Base-by-base conservation (phyloP, 2,888 invertebrate genomes). In the Idaea aversata region DNA sequence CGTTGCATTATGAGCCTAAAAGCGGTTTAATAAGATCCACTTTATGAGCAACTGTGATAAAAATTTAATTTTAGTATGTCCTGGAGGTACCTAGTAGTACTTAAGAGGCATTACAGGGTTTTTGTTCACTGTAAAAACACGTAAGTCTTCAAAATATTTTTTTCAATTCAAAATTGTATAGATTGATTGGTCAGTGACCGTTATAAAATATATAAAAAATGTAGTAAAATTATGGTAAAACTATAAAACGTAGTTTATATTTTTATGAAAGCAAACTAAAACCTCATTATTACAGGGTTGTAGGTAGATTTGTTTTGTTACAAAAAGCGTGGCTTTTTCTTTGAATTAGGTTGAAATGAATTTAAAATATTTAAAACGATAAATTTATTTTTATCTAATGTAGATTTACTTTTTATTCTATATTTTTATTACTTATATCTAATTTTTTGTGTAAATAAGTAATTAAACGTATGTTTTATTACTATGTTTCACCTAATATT, bases 201-300 rank as follows among this genome's bases (percentile, higher is more conserved):
- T 25, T 25, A 25, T 25, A 25, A 25, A 25, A 25, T 25, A 25
- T 25, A 25, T 25, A 25, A 25, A 25, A 25, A 25, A 25, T 25
- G 25, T 25, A 25, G 25, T 25, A 25, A 25, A 25, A 25, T 25
- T 25, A 25, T 25, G 25, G 47, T 47, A 10, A 6, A 13, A 47
- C 35, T 67, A 67, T 60, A 61, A 66, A 68, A 63, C 10, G 34
- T 65, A 64, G 63, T 59, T 62, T 58, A 60, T 59, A 47, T 38
- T 62, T 62, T 65, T 62, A 62, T 25, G 10, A 63, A 63, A 72
- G 25, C 25, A 25, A 58, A 68, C 70, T 68, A 65, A 68, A 80
- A 84, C 83, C 84, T 86, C 87, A 82, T 72, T 76, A 76, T 76
- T 81, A 88, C 89, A 89, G 89, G 89, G 89, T 88, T 83, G 75